Percentiles rank a stretch among this genome's conserved stretches.
Conservation (phyloP, 2,888 invertebrate species). For the Conchocele bisecta region DNA sequence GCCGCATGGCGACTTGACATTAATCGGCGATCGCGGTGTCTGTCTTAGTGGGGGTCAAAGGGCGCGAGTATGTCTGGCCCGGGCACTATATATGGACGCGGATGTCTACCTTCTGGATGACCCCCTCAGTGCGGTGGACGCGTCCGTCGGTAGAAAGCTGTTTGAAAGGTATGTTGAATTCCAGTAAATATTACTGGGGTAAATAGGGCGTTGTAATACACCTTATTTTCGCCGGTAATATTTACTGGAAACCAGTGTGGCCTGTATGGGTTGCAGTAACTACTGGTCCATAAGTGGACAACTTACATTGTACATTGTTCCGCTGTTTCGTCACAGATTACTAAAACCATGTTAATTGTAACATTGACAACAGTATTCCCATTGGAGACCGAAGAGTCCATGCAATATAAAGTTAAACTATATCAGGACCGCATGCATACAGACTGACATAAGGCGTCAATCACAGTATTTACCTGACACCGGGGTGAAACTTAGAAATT, state of each 20-base stretch:
- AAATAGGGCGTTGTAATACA: background rate
- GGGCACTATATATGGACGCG: constrained; percentile 1
- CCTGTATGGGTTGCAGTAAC: background rate
- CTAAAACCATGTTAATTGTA: too few species aligned
- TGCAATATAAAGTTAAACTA: too few species aligned
- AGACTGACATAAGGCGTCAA: too few species aligned
- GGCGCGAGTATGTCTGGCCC: background rate
- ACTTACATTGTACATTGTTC: too few species aligned
- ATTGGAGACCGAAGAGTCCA: too few species aligned
- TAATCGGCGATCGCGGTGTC: background rate
- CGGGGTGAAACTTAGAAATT: too few species aligned
- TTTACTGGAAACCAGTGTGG: background rate
- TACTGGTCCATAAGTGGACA: too few species aligned
- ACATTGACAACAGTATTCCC: too few species aligned
- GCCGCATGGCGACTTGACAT: constrained; percentile 8
- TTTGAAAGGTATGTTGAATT: background rate
- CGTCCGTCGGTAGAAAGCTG: background rate
- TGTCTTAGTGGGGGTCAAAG: background rate
- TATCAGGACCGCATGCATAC: too few species aligned
- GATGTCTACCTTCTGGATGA: constrained; percentile 7
- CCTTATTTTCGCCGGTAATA: background rate
- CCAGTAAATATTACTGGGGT: background rate
- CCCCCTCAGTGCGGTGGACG: background rate
- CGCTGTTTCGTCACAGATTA: too few species aligned
- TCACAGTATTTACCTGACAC: too few species aligned